Conservation (phyloP, 2,797 vertebrate species). For the Protonibea diacanthus region DNA sequence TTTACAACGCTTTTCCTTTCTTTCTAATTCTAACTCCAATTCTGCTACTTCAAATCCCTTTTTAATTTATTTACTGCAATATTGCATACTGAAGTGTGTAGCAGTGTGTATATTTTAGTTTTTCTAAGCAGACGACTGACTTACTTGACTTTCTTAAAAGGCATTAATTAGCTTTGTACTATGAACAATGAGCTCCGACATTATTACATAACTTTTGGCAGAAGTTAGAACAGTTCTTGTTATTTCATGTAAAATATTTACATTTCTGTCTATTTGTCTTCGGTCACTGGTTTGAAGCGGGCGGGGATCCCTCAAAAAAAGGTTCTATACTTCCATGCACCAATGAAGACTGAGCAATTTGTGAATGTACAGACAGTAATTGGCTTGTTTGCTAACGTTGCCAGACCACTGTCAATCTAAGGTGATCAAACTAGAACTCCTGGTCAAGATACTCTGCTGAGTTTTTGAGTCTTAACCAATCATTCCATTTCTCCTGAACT, state of each 20-base stretch:
- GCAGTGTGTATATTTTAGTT: not conserved
- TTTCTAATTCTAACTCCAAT: not conserved
- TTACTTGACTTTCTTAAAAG: not conserved
- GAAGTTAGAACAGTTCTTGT: not conserved
- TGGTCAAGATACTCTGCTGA: not conserved
- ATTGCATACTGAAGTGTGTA: not conserved
- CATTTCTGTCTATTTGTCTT: not conserved
- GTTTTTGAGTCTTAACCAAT: no score
- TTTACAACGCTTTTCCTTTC: not conserved
- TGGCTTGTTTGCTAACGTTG: not conserved
- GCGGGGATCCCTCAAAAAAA: not conserved
- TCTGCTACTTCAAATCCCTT: not conserved
- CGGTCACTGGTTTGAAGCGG: not conserved
- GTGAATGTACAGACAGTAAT: not conserved
- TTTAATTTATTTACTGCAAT: not conserved
- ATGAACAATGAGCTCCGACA: not conserved
- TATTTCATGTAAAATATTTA: no score
- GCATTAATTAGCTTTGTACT: not conserved
- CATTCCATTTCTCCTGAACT: no score
- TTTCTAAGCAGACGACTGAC: constrained; percentile 10
- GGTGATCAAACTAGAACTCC: not conserved
- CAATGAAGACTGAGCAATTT: not conserved
- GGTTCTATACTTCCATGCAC: not conserved
- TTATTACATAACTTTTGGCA: not conserved
- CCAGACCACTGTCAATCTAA: not conserved